Conservation (phyloP, 2,113 vertebrate species). For the Gymnocephalus cernua region DNA sequence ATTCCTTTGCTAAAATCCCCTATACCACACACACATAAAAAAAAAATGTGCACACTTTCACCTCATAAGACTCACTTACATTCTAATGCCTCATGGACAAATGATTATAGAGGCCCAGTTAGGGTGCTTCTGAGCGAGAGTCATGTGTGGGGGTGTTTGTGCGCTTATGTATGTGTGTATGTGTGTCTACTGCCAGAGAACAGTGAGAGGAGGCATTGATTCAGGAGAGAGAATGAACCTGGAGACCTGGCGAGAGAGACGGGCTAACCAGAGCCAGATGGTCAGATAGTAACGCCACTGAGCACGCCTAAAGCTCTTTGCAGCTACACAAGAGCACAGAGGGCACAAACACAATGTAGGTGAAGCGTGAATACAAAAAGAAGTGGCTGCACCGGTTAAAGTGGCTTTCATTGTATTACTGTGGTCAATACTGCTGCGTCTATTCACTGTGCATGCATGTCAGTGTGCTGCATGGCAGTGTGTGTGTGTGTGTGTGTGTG, state of each 20-base stretch:
- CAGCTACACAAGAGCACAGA: conserved; percentile 1
- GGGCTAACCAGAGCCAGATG: conserved; percentile 82
- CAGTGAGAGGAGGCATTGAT: conserved; percentile 78
- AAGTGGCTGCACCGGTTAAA: conserved; percentile 7
- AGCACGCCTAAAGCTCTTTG: conserved; percentile 15
- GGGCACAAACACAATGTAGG: neutral
- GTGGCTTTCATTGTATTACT: neutral
- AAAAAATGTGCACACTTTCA: conserved; percentile 47
- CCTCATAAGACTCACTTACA: conserved; percentile 74
- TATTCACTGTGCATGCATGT: conserved; percentile 9
- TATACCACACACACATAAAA: conserved; percentile 32
- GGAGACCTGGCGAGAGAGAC: conserved; percentile 70
- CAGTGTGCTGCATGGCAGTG: neutral
- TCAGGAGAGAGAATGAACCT: conserved; percentile 77
- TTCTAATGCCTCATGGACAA: conserved; percentile 81
- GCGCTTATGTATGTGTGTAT: conserved; percentile 21
- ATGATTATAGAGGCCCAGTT: conserved; percentile 83
- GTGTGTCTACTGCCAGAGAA: conserved; percentile 67
- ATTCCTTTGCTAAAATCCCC: conserved; percentile 71
- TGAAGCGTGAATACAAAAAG: neutral
- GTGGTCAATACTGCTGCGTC: neutral
- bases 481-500: conserved; percentile 8
- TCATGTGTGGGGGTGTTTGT: conserved; percentile 60
- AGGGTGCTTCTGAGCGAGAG: conserved; percentile 73
- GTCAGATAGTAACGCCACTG: conserved; percentile 66